Percentiles rank a stretch among this genome's conserved stretches.
These are phyloP conservation scores for Aporrectodea caliginosa DNA, from an alignment of 1,140 invertebrate genomes.

Conservation along the genomic window DNA sequence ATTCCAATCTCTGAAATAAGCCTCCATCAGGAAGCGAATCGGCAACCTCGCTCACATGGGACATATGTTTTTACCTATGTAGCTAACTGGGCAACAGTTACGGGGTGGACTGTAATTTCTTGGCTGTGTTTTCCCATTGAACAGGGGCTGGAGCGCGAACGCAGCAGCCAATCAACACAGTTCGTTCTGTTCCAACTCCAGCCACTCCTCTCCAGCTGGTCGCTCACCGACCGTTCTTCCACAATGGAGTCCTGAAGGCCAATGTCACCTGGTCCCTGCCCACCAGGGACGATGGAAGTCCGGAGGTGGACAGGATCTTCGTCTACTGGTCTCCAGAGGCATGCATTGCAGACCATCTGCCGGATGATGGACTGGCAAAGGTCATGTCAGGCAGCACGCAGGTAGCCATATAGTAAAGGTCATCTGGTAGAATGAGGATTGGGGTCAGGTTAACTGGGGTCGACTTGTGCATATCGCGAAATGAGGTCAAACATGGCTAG, in stretches of 20 bases:
- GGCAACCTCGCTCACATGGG: too few relatives aligned
- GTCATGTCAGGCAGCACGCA: conserved; percentile 17
- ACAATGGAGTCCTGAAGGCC: conserved; percentile 29
- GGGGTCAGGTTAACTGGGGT: too few relatives aligned
- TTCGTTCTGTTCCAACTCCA: conserved; percentile 19
- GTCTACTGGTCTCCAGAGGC: conserved; percentile 25
- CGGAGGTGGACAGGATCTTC: neutral
- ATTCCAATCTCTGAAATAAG: too few relatives aligned
- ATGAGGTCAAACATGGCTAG: too few relatives aligned
- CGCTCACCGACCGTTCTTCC: conserved; percentile 19
- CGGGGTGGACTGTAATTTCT: neutral
- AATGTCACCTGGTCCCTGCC: conserved; percentile 28
- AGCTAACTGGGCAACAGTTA: neutral
- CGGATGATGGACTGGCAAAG: conserved; percentile 19
- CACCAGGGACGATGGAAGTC: neutral
- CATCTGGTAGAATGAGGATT: too few relatives aligned
- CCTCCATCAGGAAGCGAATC: too few relatives aligned
- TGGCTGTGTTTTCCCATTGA: neutral
- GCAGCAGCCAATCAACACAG: neutral
- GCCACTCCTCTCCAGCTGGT: conserved; percentile 14
- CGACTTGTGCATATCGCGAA: too few relatives aligned
- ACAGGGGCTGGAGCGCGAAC: neutral
- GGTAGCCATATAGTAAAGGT: conserved; percentile 16
- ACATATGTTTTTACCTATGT: too few relatives aligned
- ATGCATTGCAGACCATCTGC: conserved; percentile 20